Conservation (phyloP, 1,140 invertebrate species). For the Archivesica marissinica region DNA sequence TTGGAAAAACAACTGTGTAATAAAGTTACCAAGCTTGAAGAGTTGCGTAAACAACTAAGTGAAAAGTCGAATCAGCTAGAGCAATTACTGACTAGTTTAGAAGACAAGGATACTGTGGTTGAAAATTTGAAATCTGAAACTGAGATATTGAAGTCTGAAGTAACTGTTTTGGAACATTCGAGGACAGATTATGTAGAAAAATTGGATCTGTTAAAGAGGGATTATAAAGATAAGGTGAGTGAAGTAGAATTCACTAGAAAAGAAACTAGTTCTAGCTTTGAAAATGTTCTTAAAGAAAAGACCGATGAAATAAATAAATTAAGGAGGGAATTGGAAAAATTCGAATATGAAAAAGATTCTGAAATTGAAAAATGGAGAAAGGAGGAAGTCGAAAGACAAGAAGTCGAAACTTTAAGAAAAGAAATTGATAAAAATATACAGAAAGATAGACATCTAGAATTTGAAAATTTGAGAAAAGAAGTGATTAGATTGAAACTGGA, state of each 20-base stretch:
- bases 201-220: not conserved
- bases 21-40: not conserved
- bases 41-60: not conserved
- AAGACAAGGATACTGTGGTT: constrained; percentile 21
- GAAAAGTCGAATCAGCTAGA: constrained; percentile 21
- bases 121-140: constrained; percentile 17
- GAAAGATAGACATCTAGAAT: constrained; percentile 47
- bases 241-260: not conserved
- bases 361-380: constrained; percentile 52
- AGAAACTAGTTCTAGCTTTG: not conserved
- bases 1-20: constrained; percentile 23
- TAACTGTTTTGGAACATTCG: not conserved
- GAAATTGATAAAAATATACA: constrained; percentile 51
- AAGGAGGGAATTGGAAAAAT: constrained; percentile 20
- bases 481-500: constrained; percentile 50
- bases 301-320: constrained; percentile 19
- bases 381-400: constrained; percentile 40
- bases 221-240: not conserved
- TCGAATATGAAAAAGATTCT: constrained; percentile 35
- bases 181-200: not conserved
- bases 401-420: constrained; percentile 41
- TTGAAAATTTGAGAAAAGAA: constrained; percentile 46
- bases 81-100: constrained; percentile 18
- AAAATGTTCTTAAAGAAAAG: constrained; percentile 8
- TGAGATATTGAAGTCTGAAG: not conserved